Evolutionary conservation across 2,888 invertebrate species (phyloP).

Genomic region (Empis livida): DNA sequence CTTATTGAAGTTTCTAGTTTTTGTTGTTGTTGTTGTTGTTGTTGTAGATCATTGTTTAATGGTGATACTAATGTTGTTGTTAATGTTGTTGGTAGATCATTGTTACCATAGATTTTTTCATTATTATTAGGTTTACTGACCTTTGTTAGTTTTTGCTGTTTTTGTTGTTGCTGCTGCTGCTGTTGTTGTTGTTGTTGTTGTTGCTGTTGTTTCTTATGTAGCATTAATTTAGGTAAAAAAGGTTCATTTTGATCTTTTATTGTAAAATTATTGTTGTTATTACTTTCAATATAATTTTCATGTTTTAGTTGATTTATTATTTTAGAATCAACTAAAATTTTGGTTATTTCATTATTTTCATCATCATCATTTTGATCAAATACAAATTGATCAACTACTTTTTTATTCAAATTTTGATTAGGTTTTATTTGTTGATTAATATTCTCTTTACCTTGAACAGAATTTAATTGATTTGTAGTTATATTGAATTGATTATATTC

Average conservation of each 20-base stretch:
- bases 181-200: neutral
- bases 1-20: neutral
- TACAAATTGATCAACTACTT: too few species aligned
- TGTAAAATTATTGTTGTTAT: neutral
- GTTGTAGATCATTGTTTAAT: neutral
- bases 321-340: too few species aligned
- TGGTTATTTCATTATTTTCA: too few species aligned
- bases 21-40: neutral
- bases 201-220: neutral
- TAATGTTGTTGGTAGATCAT: constrained; percentile 3
- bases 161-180: neutral
- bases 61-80: constrained; percentile 1
- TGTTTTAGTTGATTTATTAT: too few species aligned
- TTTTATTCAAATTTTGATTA: too few species aligned
- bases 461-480: too few species aligned
- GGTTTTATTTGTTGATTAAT: too few species aligned
- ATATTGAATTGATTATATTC: too few species aligned
- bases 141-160: neutral
- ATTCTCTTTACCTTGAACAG: too few species aligned
- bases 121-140: constrained; percentile 2
- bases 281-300: neutral
- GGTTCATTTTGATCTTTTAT: neutral
- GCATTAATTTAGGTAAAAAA: neutral
- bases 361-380: too few species aligned
- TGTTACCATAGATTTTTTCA: constrained; percentile 4